Evolutionary conservation across 2,113 vertebrate genomes (phyloP).

Genomic region (Thymallus thymallus): DNA sequence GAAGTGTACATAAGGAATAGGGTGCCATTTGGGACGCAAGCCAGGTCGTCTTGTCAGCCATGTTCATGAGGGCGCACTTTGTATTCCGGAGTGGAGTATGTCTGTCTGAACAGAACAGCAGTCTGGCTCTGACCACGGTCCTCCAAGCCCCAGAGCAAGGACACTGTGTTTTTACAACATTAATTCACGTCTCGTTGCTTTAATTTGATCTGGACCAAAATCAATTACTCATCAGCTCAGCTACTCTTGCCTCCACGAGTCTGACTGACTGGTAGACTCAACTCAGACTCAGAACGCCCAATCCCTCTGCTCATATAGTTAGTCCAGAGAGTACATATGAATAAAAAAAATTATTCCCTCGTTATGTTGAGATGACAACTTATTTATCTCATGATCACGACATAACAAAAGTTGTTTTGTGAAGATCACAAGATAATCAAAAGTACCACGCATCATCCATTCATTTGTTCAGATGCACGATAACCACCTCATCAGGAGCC

Average conservation of each 20-base stretch:
- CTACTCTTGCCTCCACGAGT: slow-evolving; percentile 19
- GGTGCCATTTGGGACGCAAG: no score
- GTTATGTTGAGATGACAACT: no score
- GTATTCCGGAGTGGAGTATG: slow-evolving; percentile 16
- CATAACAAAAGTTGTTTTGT: no score
- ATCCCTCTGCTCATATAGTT: slow-evolving; percentile 9
- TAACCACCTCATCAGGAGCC: no score
- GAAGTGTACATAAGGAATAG: no score
- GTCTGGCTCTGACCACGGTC: slow-evolving; percentile 44
- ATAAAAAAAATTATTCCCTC: no score
- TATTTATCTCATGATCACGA: no score
- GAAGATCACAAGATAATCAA: no score
- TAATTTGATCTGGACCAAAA: slow-evolving; percentile 56
- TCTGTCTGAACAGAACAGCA: neutral
- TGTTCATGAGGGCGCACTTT: slow-evolving; percentile 38
- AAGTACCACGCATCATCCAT: no score
- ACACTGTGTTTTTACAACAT: slow-evolving; percentile 43
- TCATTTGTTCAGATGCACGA: no score
- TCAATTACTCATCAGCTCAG: slow-evolving; percentile 52
- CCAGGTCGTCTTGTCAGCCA: no score
- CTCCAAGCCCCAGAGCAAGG: slow-evolving; percentile 56
- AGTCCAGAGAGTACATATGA: no score
- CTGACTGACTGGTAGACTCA: slow-evolving; percentile 20
- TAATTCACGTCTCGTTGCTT: slow-evolving; percentile 58
- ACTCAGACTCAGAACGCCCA: neutral